Evolutionary conservation across 2,888 invertebrate genomes (phyloP).

Genomic region (Tanaodytes sp.): DNA sequence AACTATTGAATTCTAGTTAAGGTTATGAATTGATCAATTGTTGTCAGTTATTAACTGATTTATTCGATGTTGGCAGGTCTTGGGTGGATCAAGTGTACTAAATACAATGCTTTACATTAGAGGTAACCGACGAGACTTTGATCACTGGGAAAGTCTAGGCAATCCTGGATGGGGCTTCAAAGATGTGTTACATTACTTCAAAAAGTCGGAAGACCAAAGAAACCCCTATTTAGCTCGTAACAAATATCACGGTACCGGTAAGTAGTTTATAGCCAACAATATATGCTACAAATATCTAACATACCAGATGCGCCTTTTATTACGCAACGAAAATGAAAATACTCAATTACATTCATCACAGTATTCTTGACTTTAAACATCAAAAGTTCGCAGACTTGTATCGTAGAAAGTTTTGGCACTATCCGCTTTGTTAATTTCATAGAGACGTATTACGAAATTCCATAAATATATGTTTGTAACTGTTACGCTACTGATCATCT

Average conservation of each 20-base stretch:
- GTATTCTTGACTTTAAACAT: constrained; percentile 5
- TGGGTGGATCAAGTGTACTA: constrained; percentile 90
- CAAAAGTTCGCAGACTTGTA: constrained; percentile 4
- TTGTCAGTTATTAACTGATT: not conserved
- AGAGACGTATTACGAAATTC: not conserved
- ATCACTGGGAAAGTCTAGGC: constrained; percentile 89
- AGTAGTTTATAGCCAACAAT: too few relatives aligned
- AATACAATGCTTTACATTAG: constrained; percentile 94
- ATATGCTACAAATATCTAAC: too few relatives aligned
- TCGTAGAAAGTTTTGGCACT: constrained; percentile 34
- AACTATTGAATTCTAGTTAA: too few relatives aligned
- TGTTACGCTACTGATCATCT: constrained; percentile 8
- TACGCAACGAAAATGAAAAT: constrained; percentile 19
- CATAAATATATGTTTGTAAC: constrained; percentile 2
- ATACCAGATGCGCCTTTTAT: constrained; percentile 37
- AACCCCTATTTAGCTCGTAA: constrained; percentile 89
- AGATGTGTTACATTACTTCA: constrained; percentile 86
- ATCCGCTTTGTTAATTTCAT: not conserved
- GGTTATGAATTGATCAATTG: too few relatives aligned
- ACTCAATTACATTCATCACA: not conserved
- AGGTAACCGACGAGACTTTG: constrained; percentile 89
- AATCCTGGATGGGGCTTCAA: constrained; percentile 92
- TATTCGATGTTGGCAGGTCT: constrained; percentile 71
- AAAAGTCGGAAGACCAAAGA: constrained; percentile 89
- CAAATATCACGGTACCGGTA: constrained; percentile 83